A percentile compares a stretch with the other conserved stretches of the same genome.
phyloP scores from a whole-genome alignment of 2,113 vertebrate genomes.

The Ceyx cyanopectus region DNA sequence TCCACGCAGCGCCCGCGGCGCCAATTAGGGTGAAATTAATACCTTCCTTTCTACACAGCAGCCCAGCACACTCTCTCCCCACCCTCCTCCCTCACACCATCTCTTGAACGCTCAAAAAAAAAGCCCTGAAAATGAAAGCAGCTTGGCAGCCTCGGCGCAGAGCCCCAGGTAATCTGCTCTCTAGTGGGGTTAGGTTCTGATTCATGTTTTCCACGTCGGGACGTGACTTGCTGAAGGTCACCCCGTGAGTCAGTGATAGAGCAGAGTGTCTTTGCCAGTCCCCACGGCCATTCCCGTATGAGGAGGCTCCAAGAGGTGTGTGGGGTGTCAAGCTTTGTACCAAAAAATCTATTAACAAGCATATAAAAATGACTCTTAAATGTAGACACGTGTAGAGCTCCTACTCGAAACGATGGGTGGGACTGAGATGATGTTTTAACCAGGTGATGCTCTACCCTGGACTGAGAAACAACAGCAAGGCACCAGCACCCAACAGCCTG shows the following conservation, averaged over 20 bases:
- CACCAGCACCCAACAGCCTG: not conserved
- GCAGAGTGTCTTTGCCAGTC: not conserved
- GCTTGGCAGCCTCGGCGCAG: not conserved
- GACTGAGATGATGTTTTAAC: not conserved
- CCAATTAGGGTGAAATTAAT: not conserved
- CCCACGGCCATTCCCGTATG: not conserved
- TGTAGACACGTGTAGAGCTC: rapidly evolving
- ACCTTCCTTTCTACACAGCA: not conserved
- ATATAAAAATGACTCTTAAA: not conserved
- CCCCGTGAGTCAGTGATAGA: not conserved
- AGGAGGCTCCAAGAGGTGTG: rapidly evolving
- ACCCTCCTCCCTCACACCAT: not conserved
- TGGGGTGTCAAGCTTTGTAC: not conserved
- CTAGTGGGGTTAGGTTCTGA: not conserved
- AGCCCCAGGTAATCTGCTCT: not conserved
- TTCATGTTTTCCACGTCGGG: not conserved
- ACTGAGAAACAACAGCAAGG: not conserved
- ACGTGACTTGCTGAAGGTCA: not conserved
- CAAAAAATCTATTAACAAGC: not conserved
- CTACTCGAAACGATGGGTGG: not conserved
- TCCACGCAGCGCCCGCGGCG: not conserved
- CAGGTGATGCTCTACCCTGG: not conserved
- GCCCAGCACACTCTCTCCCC: not conserved
- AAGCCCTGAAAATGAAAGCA: not conserved
- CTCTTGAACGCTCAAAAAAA: not conserved